phyloP scores from a whole-genome alignment of 2,113 vertebrate species.

The Channa maculata region DNA sequence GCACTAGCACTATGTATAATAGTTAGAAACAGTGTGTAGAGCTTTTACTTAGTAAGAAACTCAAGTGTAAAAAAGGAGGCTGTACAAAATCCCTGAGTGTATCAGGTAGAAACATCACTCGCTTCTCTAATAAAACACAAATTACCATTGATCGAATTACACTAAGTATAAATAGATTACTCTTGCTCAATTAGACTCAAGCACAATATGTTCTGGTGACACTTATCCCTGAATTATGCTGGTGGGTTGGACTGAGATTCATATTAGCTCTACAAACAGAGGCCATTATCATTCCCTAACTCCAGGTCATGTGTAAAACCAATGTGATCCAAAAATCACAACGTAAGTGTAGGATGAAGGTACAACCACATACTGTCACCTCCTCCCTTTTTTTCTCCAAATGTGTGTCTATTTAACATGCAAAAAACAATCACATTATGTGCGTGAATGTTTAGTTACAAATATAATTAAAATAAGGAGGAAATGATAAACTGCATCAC shows the following conservation, averaged over 20 bases:
- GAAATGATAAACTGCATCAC: too few relatives aligned
- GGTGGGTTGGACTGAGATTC: not conserved
- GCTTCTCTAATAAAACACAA: not conserved
- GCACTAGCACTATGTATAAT: not conserved
- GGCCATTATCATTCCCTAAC: not conserved
- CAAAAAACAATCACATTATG: too few relatives aligned
- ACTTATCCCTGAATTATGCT: conserved; percentile 23
- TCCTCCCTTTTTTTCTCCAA: too few relatives aligned
- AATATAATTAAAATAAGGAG: too few relatives aligned
- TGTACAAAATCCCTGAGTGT: not conserved
- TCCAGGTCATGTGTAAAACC: not conserved
- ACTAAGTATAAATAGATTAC: conserved; percentile 24
- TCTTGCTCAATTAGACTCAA: conserved; percentile 14
- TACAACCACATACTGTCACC: too few relatives aligned
- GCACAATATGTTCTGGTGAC: conserved; percentile 29
- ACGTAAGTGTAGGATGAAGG: too few relatives aligned
- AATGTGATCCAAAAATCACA: too few relatives aligned
- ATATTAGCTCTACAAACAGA: not conserved
- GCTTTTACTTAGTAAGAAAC: not conserved
- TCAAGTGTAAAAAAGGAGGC: not conserved
- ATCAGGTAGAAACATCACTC: not conserved
- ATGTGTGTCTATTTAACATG: too few relatives aligned
- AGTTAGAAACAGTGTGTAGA: not conserved
- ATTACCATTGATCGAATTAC: conserved; percentile 13
- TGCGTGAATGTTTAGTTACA: too few relatives aligned